Base-by-base conservation (phyloP, 2,888 invertebrate genomes). In the Pristionchus fissidentatus region DNA sequence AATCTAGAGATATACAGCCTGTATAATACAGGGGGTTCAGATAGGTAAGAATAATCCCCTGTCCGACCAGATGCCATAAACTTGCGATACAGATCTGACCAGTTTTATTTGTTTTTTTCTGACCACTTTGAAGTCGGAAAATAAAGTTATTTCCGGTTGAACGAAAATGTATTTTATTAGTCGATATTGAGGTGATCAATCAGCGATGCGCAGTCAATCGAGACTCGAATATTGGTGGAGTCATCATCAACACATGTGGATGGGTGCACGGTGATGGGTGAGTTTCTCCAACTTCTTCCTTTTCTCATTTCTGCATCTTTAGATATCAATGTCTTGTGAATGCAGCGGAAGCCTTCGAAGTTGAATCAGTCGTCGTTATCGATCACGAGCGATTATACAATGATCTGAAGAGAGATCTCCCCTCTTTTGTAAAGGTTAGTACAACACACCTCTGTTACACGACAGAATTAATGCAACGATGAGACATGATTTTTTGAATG, bases 301-400 rank as follows among this genome's bases (percentile, higher is more conserved):
- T 35, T 38, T 29, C 26, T 26, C 15, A 62, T 75, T 29, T 19
- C 41, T 77, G 13, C 62, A 52, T 46, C 49, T 70, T 35, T 38
- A 90, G 91, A 5, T 92, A 92, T 83, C 87, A 86, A 32, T 91
- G 89, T 78, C 83, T 99, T 19, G 95, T 96, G 3, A 96, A 96
- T 90, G 95, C 96, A 0, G 97, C 97, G 0, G 95, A 96, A 90
- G 96, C 96, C 0, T 98, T 98, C 93, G 97, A 97, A 94, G 97
- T 97, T 2, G 97, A 97, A 92, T 95, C 97, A 0, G 96, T 99
- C 88, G 94, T 98, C 89, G 98, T 98, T 0, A 93, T 99, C 86
- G 98, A 98, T 93, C 97, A 98, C 93, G 98, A 99, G 93, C 94
- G 98, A 87, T 94, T 99, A 0, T 98, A 97, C 93, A 97, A 96